Evolutionary conservation across 35 echinoderm and acorn worm genomes (phyloP), one percentile per base, ranked within the genome.

Genomic region (Heliocidaris tuberculata): DNA sequence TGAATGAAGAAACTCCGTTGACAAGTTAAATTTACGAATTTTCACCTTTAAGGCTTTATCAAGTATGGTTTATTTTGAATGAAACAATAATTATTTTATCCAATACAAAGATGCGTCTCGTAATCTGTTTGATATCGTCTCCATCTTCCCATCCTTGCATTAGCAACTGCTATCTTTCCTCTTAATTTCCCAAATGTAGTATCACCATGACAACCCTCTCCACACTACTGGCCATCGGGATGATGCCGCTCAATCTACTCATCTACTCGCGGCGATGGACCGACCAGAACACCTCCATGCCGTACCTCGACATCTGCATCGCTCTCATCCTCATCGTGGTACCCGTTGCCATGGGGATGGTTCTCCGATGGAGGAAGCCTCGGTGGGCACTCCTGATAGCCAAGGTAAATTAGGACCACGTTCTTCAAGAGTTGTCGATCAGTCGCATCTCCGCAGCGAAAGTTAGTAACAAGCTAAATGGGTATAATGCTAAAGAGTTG

Each of bases 261-360:
- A 95, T 99, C 70, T 99, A 99, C 88, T 95, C 94, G 13, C 96
- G 98, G 48, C 95, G 96, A 30, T 99, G 98, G 98, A 99, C 96
- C 1, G 94, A 97, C 49, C 86, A 90, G 2, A 60, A 35, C 9
- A 59, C 96, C 13, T 90, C 96, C 31, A 97, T 99, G 13, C 98
- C 98, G 27, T 99, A 97, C 85, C 88, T 50, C 7, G 94, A 94
- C 49, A 97, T 99, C 96, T 85, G 96, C 61, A 94, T 96, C 31
- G 31, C 98, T 24, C 86, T 99, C 70, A 94, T 96, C 0, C 48
- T 95, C 30, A 96, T 99, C 65, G 49, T 99, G 0, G 94, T 97
- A 17, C 98, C 98, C 16, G 98, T 96, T 12, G 86, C n/a, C 9
- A 48, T 97, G 13, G 98, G 98, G 48, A 97, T 97, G 96, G 2